Evolutionary conservation across 2,797 vertebrate species (phyloP), one percentile per base, ranked within the genome.

Genomic region (Clarias fuscus): DNA sequence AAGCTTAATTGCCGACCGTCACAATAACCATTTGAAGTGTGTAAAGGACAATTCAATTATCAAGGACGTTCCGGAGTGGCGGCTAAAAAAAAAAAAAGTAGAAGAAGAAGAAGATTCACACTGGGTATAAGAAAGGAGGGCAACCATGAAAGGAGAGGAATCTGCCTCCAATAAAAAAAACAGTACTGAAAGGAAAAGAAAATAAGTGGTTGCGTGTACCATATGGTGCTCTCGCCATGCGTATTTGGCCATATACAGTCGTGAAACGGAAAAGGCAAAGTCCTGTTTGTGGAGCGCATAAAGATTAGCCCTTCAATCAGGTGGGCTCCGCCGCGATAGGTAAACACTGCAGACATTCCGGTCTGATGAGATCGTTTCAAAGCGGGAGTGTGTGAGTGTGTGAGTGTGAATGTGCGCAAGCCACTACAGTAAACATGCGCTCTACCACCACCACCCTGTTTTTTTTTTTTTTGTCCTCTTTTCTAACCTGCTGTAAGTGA

Each of bases 221-320:
- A 92, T 91, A 92, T 93, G 92, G 90, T 53, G 65, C 86, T 90
- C 77, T 84, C 18, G 79, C 70, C 79, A 85, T 82, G 86, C 72
- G 64, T 13, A 70, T 62, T 33, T 73, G 37, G 84, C 85, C 87
- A 86, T 88, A 84, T 77, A 76, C 56, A 65, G 86, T 92, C 92
- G 90, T 91, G 92, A 93, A 70, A 82, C 77, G 72, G 77, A 85
- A 84, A 75, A 95, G 94, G 92, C 95, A 95, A 95, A 95, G 95
- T 96, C 94, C 91, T 95, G 94, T 96, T 95, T 96, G 94, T 93
- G 89, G 87, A 95, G 93, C 91, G 93, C 95, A 95, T 95, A 95
- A 95, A 96, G 95, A 96, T 95, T 95, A 95, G 93, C 93, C 89
- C 91, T 92, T 94, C 84, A 90, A 93, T 95, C 95, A 96, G 94